Evolutionary conservation across 2,797 vertebrate genomes (phyloP).

Genomic region (Caiman crocodilus): DNA sequence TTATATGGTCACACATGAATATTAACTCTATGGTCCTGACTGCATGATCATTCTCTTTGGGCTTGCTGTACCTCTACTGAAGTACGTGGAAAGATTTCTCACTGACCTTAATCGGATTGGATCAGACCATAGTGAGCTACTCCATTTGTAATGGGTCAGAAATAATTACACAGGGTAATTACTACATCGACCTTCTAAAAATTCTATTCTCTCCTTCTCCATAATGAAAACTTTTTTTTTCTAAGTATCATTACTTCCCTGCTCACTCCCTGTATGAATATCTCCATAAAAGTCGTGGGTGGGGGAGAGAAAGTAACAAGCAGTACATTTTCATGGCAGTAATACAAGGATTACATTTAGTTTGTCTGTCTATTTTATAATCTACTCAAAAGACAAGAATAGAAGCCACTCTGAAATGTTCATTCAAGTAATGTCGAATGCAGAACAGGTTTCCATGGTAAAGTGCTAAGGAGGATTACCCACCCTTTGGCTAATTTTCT

Average conservation of each 20-base stretch:
- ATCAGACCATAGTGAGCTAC: accelerated
- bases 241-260: background rate
- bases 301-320: background rate
- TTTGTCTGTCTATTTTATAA: background rate
- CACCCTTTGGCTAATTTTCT: background rate
- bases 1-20: background rate
- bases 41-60: background rate
- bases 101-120: background rate
- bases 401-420: background rate
- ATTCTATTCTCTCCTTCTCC: background rate
- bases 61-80: background rate
- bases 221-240: background rate
- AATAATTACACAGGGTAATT: background rate
- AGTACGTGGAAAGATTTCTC: background rate
- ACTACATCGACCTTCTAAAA: background rate
- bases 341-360: background rate
- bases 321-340: background rate
- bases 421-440: background rate
- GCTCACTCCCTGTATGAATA: background rate
- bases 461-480: background rate
- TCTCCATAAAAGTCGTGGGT: constrained; percentile 2
- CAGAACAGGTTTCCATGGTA: background rate
- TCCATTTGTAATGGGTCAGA: constrained; percentile 7
- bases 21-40: background rate
- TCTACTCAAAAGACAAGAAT: constrained; percentile 5